Percentiles rank a stretch among this genome's conserved stretches.
Evolutionary conservation across 2,113 vertebrate species (phyloP).

Genomic region (Asarcornis scutulata): DNA sequence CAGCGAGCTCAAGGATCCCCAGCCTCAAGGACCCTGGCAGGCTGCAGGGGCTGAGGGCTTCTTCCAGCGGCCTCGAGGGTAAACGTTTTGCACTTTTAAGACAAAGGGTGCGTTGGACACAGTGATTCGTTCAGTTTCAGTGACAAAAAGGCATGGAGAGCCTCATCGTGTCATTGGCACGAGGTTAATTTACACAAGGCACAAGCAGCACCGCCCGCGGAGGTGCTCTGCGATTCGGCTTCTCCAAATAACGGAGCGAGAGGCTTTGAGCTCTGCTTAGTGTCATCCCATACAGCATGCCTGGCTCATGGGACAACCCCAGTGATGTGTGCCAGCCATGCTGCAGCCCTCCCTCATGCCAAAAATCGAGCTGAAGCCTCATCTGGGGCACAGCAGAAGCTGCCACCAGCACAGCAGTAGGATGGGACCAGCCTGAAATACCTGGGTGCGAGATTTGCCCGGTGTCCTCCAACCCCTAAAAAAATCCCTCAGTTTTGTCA

Average conservation of each 20-base stretch:
- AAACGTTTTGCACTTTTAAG: neutral
- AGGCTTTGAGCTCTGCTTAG: neutral
- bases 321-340: neutral
- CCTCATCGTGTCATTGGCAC: neutral
- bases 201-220: accelerated
- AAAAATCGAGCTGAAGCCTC: neutral
- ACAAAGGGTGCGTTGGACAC: neutral
- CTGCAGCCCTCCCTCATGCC: accelerated
- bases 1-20: neutral
- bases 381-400: neutral
- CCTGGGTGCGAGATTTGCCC: too few species aligned
- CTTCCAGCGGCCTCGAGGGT: neutral
- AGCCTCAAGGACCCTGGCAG: accelerated
- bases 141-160: neutral
- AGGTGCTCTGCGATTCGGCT: neutral
- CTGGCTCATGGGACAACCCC: neutral
- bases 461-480: neutral
- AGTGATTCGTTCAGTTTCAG: neutral
- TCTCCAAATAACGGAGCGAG: neutral
- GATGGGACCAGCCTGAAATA: neutral
- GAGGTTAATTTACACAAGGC: neutral
- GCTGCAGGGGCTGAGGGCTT: neutral
- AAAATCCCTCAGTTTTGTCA: neutral
- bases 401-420: too few species aligned
- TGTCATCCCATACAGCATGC: accelerated